phyloP scores from a whole-genome alignment of 2,797 vertebrate genomes.

The Echeneis naucrates region DNA sequence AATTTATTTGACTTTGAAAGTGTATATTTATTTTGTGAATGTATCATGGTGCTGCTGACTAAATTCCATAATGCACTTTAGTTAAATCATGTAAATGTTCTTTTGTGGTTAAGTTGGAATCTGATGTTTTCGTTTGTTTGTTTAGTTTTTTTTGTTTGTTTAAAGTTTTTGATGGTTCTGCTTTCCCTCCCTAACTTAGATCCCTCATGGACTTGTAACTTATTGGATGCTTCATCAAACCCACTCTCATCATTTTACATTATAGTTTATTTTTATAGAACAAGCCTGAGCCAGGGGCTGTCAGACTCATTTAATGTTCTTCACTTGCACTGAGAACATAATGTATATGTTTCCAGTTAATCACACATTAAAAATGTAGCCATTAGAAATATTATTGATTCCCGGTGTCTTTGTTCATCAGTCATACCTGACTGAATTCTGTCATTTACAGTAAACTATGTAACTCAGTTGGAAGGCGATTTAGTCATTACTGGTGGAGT shows the following conservation, averaged over 20 bases:
- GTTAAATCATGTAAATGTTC: conserved; percentile 80
- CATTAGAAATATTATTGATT: conserved; percentile 53
- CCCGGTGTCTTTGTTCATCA: conserved; percentile 53
- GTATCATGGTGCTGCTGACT: conserved; percentile 96
- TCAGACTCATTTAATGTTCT: conserved; percentile 69
- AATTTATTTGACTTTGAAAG: conserved; percentile 95
- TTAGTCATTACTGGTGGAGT: background rate
- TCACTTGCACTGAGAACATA: conserved; percentile 81
- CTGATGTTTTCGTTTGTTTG: conserved; percentile 44
- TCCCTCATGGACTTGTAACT: conserved; percentile 68
- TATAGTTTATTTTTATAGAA: conserved; percentile 71
- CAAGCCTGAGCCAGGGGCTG: conserved; percentile 60
- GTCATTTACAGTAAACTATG: background rate
- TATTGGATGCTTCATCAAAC: conserved; percentile 71
- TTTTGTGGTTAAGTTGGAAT: conserved; percentile 77
- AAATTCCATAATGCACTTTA: conserved; percentile 97
- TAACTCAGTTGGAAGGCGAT: background rate
- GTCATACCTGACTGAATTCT: background rate
- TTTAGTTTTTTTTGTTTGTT: too few species aligned
- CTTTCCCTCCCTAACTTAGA: conserved; percentile 61
- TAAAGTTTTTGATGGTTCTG: conserved; percentile 63
- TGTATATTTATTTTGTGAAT: conserved; percentile 97
- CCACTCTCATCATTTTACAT: conserved; percentile 60
- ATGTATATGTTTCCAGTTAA: conserved; percentile 79
- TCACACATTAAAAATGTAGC: conserved; percentile 78